Evolutionary conservation across 2,888 invertebrate species (phyloP), one percentile per base, ranked within the genome.

Genomic region (Monochamus alternatus): DNA sequence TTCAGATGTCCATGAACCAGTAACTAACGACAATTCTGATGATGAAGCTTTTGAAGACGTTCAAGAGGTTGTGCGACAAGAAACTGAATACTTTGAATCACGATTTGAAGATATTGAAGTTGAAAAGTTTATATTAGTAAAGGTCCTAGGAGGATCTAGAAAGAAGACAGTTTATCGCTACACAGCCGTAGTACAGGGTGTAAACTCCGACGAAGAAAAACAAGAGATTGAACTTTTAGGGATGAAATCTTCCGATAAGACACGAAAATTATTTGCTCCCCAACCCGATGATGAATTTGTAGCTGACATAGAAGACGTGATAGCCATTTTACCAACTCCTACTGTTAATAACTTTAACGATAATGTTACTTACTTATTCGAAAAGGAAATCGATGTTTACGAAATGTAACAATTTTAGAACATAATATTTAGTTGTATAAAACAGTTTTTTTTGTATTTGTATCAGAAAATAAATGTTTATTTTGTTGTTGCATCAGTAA

Each of bases 21-120:
- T 76, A 51, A 78, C 74, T 43, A 75, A 75, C 52, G 78, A 80
- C 52, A 67, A 74, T 64, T 77, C 75, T 14, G 77, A 80, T 70
- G 66, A 78, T 62, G 67, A 76, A 64, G 2, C 32, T 10, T 10
- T 38, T 64, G 64, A 64, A 64, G 58, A 58, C 58, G 12, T 58
- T 58, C 58, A 58, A 22, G 52, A 67, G 30, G 67, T 47, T 51
- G 51, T 69, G n/a, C 7, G 58, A 47, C 66, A 32, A 59, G 73
- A 75, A 68, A 74, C 69, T 14, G 73, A 75, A 66, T 75, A 75
- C 67, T 67, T 73, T 14, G 62, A 75, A 74, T 73, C 67, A 9
- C 58, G 22, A 58, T 14, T 58, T 58, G 22, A 58, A 47, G 47
- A 64, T 14, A 44, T 64, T 44, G n/a, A 64, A 47, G 22, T 22